These are phyloP conservation scores for Lepas anatifera DNA, from an alignment of 2,888 invertebrate species.

Conservation along the genomic window DNA sequence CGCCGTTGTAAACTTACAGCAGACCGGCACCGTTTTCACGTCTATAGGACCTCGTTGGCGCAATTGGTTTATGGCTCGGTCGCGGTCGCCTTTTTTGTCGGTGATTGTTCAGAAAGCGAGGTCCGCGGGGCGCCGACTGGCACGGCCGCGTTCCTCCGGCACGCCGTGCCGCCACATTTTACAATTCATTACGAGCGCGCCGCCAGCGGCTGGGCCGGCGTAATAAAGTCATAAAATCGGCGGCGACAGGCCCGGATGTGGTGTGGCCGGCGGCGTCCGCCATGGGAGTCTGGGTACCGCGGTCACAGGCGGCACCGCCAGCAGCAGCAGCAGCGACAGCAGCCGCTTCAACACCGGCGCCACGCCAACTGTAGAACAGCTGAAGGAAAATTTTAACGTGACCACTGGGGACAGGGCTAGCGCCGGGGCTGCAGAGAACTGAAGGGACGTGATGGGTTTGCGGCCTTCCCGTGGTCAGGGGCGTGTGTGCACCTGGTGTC, in stretches of 20 bases:
- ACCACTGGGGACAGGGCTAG: too few species aligned
- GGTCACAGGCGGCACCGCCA: neutral
- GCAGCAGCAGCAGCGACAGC: neutral
- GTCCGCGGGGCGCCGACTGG: neutral
- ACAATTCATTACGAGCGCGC: slow-evolving; percentile 4
- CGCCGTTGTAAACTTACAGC: neutral
- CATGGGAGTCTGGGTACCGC: neutral
- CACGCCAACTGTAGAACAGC: too few species aligned
- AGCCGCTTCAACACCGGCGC: neutral
- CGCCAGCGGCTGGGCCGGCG: neutral
- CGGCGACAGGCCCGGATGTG: neutral
- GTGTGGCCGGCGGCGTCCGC: neutral
- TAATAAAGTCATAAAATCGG: slow-evolving; percentile 9
- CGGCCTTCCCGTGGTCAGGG: too few species aligned
- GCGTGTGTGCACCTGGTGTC: too few species aligned
- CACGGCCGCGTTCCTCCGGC: too few species aligned
- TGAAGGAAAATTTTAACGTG: too few species aligned
- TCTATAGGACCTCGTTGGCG: slow-evolving; percentile 10
- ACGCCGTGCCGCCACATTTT: too few species aligned
- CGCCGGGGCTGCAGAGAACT: too few species aligned
- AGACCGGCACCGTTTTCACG: too few species aligned
- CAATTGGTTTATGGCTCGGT: slow-evolving; percentile 9
- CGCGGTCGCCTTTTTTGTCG: neutral
- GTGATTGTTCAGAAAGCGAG: neutral
- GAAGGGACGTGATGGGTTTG: too few species aligned